phyloP scores from a whole-genome alignment of 2,888 invertebrate genomes.

The Archaeoteleia sp. region DNA sequence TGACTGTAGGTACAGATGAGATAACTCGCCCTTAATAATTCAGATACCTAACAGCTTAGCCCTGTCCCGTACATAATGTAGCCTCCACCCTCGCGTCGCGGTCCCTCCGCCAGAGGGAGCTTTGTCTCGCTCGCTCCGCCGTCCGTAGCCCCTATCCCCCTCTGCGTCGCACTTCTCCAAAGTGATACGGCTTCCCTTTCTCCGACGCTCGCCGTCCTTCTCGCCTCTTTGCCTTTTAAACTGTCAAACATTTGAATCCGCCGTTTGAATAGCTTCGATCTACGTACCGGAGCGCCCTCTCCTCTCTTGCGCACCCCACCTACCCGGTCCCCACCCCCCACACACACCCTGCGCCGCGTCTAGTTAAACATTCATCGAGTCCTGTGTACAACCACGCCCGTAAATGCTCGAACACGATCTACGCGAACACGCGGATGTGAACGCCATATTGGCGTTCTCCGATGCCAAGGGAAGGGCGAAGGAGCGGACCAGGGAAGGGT shows the following conservation, averaged over 20 bases:
- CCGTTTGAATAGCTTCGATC: slow-evolving; percentile 67
- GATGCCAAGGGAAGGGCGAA: slow-evolving; percentile 41
- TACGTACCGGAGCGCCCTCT: slow-evolving; percentile 30
- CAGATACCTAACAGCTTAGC: slow-evolving; percentile 75
- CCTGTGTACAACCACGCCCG: slow-evolving; percentile 68
- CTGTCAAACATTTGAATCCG: slow-evolving; percentile 72
- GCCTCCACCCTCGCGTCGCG: slow-evolving; percentile 59
- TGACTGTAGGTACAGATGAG: slow-evolving; percentile 72
- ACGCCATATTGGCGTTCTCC: slow-evolving; percentile 52
- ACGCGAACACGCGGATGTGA: slow-evolving; percentile 51
- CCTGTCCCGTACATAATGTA: slow-evolving; percentile 75
- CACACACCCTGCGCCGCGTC: slow-evolving; percentile 57
- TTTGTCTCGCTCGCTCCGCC: slow-evolving; percentile 47
- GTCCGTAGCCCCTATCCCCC: slow-evolving; percentile 37
- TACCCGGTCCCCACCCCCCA: slow-evolving; percentile 12
- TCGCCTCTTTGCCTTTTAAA: slow-evolving; percentile 72
- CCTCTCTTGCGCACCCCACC: slow-evolving; percentile 33
- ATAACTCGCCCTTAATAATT: slow-evolving; percentile 73
- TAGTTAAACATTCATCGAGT: slow-evolving; percentile 71
- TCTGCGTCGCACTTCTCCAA: slow-evolving; percentile 32
- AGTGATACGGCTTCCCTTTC: slow-evolving; percentile 27
- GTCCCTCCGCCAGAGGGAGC: slow-evolving; percentile 30
- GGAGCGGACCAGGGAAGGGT: slow-evolving; percentile 33
- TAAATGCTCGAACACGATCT: slow-evolving; percentile 68
- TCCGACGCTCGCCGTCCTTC: slow-evolving; percentile 46